A percentile compares a stretch with the other conserved stretches of the same genome.
These are phyloP conservation scores for Fregetta grallaria DNA, from an alignment of 2,113 vertebrate species.

Conservation along the genomic window DNA sequence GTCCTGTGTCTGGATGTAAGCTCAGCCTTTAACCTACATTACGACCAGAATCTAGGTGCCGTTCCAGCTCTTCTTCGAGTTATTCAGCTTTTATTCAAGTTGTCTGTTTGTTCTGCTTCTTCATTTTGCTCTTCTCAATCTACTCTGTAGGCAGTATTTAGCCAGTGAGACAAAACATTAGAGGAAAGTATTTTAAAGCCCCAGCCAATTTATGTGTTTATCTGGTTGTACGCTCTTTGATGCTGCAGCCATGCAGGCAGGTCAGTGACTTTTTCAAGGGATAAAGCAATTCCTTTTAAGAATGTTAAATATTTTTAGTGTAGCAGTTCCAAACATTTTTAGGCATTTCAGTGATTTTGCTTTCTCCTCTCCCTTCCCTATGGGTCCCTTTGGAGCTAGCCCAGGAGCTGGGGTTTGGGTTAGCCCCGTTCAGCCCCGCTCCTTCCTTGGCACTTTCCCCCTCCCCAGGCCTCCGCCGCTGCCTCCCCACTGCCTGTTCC, in stretches of 20 bases:
- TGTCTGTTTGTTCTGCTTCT: background rate
- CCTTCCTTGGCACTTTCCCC: background rate
- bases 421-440: background rate
- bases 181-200: background rate
- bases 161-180: background rate
- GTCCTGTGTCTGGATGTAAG: constrained; percentile 28
- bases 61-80: background rate
- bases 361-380: background rate
- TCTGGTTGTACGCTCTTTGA: background rate
- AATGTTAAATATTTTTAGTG: background rate
- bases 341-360: background rate
- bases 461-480: background rate
- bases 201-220: background rate
- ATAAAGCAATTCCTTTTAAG: background rate
- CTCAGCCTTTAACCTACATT: constrained; percentile 57
- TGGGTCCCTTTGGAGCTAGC: background rate
- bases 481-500: background rate
- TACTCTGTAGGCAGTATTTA: background rate
- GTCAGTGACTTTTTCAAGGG: background rate
- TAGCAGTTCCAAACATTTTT: background rate
- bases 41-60: constrained; percentile 19
- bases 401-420: background rate
- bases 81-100: background rate
- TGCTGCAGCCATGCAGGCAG: background rate
- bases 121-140: background rate